Base-by-base conservation (phyloP, 2,797 vertebrate genomes). In the Xenopus petersii region DNA sequence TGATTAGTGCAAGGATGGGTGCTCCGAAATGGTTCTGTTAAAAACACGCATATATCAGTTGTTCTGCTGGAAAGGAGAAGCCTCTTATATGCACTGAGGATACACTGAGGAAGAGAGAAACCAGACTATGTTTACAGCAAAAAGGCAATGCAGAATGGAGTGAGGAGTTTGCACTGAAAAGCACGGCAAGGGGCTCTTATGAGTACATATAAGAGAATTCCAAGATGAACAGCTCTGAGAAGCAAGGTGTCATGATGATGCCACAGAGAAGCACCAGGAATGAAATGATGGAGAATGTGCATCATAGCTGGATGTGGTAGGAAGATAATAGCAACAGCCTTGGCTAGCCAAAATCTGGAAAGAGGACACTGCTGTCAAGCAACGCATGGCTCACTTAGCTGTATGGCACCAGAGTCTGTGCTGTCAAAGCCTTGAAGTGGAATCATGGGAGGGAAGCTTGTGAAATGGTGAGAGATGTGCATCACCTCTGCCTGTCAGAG, bases 401-500 rank as follows among this genome's bases (percentile, higher is more conserved):
- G 56, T 48, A 69, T 0, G n/a, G 84, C 81, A 79, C 36, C 82
- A 16, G 76, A 75, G 72, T 54, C 64, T 59, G 81, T 88, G 88
- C 90, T 84, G 84, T 71, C 71, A 73, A 70, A 62, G 86, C 87
- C 80, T 84, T 74, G 48, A 79, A 82, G 82, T 81, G 82, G 82
- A 87, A 91, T 82, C 86, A 95, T 95, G 94, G 94, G 94, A 89
- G 94, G 92, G 86, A 93, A 92, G 81, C 93, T 92, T 86, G 90
- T 94, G 77, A 95, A 95, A 93, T 95, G 94, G 94, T 95, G 91
- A 86, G 86, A 91, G 87, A 83, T 16, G 58, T 54, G 58, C 24
- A 12, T 70, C 26, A 30, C 26, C 26, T 30, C 70, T 82, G 80
- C 67, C 67, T 0, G 75, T 79, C 12, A 30, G 71, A 46, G 49